Conservation (phyloP, 2,113 vertebrate genomes). For the Cyprinodon tularosa region DNA sequence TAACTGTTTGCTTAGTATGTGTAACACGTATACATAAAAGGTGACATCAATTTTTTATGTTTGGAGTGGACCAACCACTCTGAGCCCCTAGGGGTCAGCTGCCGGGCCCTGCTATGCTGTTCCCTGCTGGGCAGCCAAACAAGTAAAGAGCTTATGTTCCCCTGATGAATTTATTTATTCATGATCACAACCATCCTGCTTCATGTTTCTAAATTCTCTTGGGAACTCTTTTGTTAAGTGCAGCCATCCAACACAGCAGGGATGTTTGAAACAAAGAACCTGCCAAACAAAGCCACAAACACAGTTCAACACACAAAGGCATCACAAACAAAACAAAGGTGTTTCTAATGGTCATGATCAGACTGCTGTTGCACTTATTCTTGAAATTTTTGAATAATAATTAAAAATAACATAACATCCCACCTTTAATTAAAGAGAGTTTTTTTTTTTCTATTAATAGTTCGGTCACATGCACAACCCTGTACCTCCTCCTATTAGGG, state of each 20-base stretch:
- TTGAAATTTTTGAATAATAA: not conserved
- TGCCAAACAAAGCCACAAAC: conserved; percentile 16
- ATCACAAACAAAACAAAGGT: conserved; percentile 8
- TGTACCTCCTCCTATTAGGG: too few relatives aligned
- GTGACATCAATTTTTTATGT: conserved; percentile 10
- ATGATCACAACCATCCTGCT: not conserved
- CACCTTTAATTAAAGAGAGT: not conserved
- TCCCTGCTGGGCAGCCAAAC: conserved; percentile 27
- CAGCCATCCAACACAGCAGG: not conserved
- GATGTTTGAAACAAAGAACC: conserved; percentile 35
- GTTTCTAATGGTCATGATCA: conserved; percentile 6
- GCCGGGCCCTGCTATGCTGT: conserved; percentile 3
- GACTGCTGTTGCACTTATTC: not conserved
- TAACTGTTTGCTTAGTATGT: conserved; percentile 1
- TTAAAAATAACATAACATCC: not conserved
- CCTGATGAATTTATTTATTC: conserved; percentile 51
- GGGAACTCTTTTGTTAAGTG: conserved; percentile 27
- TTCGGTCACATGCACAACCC: too few relatives aligned
- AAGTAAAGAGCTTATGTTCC: conserved; percentile 7
- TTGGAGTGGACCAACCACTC: conserved; percentile 19
- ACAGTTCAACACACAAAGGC: conserved; percentile 17
- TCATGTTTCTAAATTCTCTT: conserved; percentile 12
- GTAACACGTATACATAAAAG: not conserved
- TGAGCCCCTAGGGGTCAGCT: not conserved
- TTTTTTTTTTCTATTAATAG: not conserved